A percentile compares a stretch with the other conserved stretches of the same genome.
These are phyloP conservation scores for Hydrochoerus hydrochaeris DNA, from an alignment of 2,113 vertebrate genomes.

Conservation along the genomic window DNA sequence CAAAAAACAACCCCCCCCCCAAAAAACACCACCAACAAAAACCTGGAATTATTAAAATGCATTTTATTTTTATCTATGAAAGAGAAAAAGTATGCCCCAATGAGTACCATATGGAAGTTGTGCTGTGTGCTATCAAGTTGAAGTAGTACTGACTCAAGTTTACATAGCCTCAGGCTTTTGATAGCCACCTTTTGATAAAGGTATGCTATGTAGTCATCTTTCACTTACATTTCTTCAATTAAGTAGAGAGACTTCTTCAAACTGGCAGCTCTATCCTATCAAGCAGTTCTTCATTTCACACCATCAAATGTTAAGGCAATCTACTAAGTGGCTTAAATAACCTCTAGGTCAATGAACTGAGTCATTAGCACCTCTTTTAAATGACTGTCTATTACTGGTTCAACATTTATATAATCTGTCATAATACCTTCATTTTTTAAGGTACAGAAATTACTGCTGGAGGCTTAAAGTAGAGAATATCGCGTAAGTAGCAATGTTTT, in stretches of 20 bases:
- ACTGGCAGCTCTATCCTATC: not conserved
- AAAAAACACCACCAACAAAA: not conserved
- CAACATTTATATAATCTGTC: slow-evolving; percentile 74
- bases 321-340: slow-evolving; percentile 53
- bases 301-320: slow-evolving; percentile 35
- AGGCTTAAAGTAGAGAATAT: not conserved
- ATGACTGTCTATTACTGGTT: slow-evolving; percentile 69
- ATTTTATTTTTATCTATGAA: slow-evolving; percentile 37
- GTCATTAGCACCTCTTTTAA: slow-evolving; percentile 77
- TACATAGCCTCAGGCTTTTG: not conserved
- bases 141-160: not conserved
- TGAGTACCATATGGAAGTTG: not conserved
- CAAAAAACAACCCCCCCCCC: too few species aligned
- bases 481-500: not conserved
- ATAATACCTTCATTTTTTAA: slow-evolving; percentile 61
- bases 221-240: slow-evolving; percentile 37
- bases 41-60: not conserved
- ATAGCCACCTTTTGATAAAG: not conserved
- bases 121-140: not conserved
- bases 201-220: not conserved
- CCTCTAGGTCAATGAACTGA: slow-evolving; percentile 59
- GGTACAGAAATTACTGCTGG: slow-evolving; percentile 55
- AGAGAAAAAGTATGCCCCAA: not conserved
- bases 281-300: slow-evolving; percentile 38
- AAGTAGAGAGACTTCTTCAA: slow-evolving; percentile 9